phyloP scores from a whole-genome alignment of 2,888 invertebrate genomes.

The Xanthostigma xanthostigma region DNA sequence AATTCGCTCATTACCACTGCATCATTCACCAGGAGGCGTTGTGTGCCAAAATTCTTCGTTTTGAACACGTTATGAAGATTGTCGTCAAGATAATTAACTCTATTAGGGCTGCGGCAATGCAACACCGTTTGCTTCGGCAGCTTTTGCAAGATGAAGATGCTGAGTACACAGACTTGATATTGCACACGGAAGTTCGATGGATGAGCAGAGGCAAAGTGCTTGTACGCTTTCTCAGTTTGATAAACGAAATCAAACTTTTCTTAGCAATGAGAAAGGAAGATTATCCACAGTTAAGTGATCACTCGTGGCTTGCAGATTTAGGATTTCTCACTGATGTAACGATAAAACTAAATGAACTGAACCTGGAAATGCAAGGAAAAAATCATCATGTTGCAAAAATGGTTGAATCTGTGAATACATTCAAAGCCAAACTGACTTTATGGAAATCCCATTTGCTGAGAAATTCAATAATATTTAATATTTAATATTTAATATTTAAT shows the following conservation, averaged over 20 bases:
- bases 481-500: no score
- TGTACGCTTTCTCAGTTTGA: not conserved
- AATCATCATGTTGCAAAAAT: not conserved
- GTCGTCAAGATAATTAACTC: constrained; percentile 3
- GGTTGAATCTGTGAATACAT: not conserved
- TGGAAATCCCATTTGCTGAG: not conserved
- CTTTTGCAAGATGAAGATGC: not conserved
- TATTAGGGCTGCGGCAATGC: not conserved
- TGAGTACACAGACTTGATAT: constrained; percentile 1
- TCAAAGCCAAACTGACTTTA: not conserved
- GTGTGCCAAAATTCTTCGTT: constrained; percentile 10
- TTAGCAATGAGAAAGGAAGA: not conserved
- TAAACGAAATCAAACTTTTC: constrained; percentile 1
- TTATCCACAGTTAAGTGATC: not conserved
- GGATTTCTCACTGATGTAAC: not conserved
- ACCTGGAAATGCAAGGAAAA: not conserved
- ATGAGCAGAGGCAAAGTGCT: constrained; percentile 5
- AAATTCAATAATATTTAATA: no score
- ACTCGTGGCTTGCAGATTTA: not conserved
- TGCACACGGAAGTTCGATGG: constrained; percentile 6
- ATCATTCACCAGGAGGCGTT: constrained; percentile 12
- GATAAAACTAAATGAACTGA: not conserved
- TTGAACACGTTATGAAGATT: constrained; percentile 5
- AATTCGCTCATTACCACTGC: constrained; percentile 12
- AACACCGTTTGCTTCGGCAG: not conserved